Base-by-base conservation (phyloP, 1,140 invertebrate genomes). In the Glossosoma conforme region DNA sequence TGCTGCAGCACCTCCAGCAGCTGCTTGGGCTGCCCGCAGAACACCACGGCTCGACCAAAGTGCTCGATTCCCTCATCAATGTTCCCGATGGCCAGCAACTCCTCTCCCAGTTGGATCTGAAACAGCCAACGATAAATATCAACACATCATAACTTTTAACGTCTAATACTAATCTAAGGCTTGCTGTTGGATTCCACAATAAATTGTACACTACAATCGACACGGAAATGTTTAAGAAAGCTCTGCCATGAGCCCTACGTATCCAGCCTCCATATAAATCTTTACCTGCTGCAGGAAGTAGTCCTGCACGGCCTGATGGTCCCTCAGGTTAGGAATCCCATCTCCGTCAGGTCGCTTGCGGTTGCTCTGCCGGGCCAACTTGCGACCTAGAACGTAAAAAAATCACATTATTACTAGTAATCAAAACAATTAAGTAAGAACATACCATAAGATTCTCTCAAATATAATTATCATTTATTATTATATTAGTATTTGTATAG, bases 1-100 rank as follows among this genome's bases (percentile, higher is more conserved):
- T 94, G 91, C 69, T 95, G 89, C n/a, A 97, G 74, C 44, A 93
- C 85, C 70, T 91, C 84, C 15, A 98, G 75, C 10, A 98, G 73
- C 63, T 97, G 91, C 59, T 92, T 85, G 1, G 93, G 92, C 66
- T 97, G 93, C 15, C 91, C 91, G 69, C 95, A 98, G 2, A 98
- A 89, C n/a, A 92, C 87, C 18, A 98, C 86, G 15, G 95, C 95
- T 69, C 93, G 93, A 19, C 87, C 86, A 50, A 98, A 79, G 72
- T 98, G 95, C 66, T 97, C 93, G 18, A 97, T 87, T 44, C 91
- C 95, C 33, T 80, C 84, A 54, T 95, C 91, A 49, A 94, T 67
- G 58, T 97, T 87, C 36, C 93, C 93, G 52, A 77, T 75, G 15
- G 84, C 83, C 58, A 98, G 75, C 21, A 96, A 65, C 64, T 94